Base-by-base conservation (phyloP, 2,888 invertebrate genomes). In the Drosophila subsilvestris region DNA sequence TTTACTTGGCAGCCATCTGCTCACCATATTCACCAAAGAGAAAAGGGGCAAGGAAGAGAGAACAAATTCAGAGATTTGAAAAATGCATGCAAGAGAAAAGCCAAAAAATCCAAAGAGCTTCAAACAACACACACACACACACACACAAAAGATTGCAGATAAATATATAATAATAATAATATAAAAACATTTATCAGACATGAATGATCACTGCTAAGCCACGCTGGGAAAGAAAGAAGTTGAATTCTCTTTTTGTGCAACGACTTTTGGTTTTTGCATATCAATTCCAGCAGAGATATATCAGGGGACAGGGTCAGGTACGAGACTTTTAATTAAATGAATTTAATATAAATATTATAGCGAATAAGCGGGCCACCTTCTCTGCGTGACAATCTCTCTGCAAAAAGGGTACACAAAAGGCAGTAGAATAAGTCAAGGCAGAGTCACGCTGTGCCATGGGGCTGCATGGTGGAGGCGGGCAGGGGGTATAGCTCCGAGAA, bases 21-120 rank as follows among this genome's bases (percentile, higher is more conserved):
- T 49, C 66, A 50, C 42, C 68, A 66, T 60, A 59, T 66, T 55
- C 54, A 18, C 27, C 18, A n/a, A 17, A 25, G 20, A 25, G 45
- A 27, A 17, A 12, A 18, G 10, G 14, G 17, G 25, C 1, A n/a
- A n/a, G 8, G 20, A 20, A 14, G 12, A 37, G 37, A 12, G 37
- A 20, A 12, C 14, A 12, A 12, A n/a, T 44, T 17, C 17, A 9
- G 3, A 18, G 20, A 5, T 20, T 45, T 32, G 45, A 58, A 51
- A 20, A 47, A 49, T 22, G 37, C 62, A 60, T 53, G 68, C 37
- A 59, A 63, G 71, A 62, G 71, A 69, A 74, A 42, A 75, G 44
- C 54, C 42, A 2, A 29, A 29, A 10, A 3, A 10, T 29, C 3
- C n/a, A n/a, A n/a, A n/a, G n/a, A n/a, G 29, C 10, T 10, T 3